These are phyloP conservation scores for Takifugu bimaculatus DNA, from an alignment of 2,113 vertebrate species.

Conservation along the genomic window DNA sequence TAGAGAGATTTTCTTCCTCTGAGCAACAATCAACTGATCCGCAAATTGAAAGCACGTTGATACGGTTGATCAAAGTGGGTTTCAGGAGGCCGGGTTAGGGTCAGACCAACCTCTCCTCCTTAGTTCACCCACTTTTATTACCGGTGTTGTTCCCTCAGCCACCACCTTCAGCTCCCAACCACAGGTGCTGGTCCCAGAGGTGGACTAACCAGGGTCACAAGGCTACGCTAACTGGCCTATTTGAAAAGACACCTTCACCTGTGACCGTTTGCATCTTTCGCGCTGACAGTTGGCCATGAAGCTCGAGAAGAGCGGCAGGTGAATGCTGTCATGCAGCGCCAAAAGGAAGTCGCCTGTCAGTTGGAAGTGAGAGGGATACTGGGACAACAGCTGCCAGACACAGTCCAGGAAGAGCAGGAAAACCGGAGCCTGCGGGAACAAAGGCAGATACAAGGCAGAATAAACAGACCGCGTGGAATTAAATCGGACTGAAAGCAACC, in stretches of 20 bases:
- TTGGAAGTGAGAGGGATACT: slow-evolving; percentile 84
- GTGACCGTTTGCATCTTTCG: slow-evolving; percentile 75
- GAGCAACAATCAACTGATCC: no score
- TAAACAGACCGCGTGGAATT: not conserved
- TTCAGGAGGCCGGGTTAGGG: no score
- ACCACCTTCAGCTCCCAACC: no score
- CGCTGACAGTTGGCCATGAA: slow-evolving; percentile 88
- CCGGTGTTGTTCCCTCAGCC: no score
- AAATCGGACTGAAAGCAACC: not conserved
- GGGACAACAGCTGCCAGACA: slow-evolving; percentile 87
- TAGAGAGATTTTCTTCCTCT: no score
- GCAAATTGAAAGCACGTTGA: no score
- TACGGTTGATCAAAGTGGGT: no score
- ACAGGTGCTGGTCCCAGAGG: no score
- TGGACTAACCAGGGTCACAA: not conserved
- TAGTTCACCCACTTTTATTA: no score
- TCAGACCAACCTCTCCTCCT: no score
- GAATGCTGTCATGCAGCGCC: slow-evolving; percentile 85
- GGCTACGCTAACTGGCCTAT: not conserved
- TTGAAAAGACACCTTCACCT: slow-evolving; percentile 62
- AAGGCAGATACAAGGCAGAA: not conserved
- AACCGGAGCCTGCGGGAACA: slow-evolving; percentile 79
- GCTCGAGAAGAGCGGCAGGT: slow-evolving; percentile 83
- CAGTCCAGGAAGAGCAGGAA: slow-evolving; percentile 94
- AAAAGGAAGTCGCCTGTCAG: slow-evolving; percentile 87